Evolutionary conservation across 1,140 invertebrate species (phyloP).

Genomic region (Drosophila mayri): DNA sequence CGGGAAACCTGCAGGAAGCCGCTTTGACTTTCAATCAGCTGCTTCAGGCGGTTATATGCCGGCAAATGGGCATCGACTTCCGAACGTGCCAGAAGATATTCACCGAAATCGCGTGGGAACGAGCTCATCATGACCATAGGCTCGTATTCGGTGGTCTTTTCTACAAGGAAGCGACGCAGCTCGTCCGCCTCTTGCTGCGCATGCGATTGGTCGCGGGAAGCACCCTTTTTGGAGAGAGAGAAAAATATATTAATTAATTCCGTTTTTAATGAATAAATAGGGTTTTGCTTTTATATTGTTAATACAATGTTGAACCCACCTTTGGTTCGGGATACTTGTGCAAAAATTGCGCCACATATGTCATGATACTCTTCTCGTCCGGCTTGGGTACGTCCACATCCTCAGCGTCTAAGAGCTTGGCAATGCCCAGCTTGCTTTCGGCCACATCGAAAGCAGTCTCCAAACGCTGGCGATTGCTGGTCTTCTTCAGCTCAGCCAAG

Average conservation of each 20-base stretch:
- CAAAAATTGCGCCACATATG: conserved; percentile 99
- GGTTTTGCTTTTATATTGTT: background rate
- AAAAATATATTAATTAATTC: background rate
- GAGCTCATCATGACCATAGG: conserved; percentile 88
- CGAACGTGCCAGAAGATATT: conserved; percentile 89
- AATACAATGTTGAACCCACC: conserved; percentile 69
- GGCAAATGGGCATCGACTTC: conserved; percentile 90
- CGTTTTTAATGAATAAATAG: too few species aligned
- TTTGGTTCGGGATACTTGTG: conserved; percentile 96
- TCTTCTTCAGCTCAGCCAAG: conserved; percentile 91
- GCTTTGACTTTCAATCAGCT: conserved; percentile 90
- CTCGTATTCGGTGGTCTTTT: conserved; percentile 89
- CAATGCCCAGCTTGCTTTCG: conserved; percentile 96
- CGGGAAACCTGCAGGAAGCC: conserved; percentile 91
- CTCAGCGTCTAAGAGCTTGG: conserved; percentile 96
- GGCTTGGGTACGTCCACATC: conserved; percentile 99
- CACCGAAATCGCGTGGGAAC: conserved; percentile 88
- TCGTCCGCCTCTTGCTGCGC: conserved; percentile 93
- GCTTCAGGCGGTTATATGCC: conserved; percentile 90
- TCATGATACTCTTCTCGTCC: conserved; percentile 99
- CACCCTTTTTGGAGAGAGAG: conserved; percentile 59
- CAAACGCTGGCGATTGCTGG: conserved; percentile 91
- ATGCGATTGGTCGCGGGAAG: conserved; percentile 81
- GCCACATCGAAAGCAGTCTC: conserved; percentile 98
- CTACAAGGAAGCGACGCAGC: conserved; percentile 92